Conservation (phyloP, 2,113 vertebrate genomes). For the Crotalus tigris region DNA sequence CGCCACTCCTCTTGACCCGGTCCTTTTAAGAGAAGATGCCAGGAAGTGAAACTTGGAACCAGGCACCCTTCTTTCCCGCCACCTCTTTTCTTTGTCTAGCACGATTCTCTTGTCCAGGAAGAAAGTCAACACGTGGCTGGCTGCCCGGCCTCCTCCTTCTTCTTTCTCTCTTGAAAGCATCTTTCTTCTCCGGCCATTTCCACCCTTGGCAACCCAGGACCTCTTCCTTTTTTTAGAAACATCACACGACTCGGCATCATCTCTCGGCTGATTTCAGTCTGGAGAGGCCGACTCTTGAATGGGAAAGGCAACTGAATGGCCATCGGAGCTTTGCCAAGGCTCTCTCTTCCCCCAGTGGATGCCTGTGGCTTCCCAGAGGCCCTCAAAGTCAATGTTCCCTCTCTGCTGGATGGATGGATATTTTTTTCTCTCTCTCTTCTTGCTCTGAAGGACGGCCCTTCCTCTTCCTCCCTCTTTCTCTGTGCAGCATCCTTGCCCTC, state of each 20-base stretch:
- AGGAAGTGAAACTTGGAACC: neutral
- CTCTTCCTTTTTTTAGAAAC: neutral
- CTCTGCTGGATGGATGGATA: rapidly evolving
- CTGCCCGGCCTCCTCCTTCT: neutral
- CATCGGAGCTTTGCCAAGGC: neutral
- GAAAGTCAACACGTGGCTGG: neutral
- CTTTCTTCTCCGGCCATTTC: conserved; percentile 2
- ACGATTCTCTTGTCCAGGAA: neutral
- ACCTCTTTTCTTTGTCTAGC: neutral
- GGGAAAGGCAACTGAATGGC: neutral
- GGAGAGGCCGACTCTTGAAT: conserved; percentile 6
- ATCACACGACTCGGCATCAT: neutral
- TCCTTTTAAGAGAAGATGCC: neutral
- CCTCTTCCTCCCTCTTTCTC: neutral
- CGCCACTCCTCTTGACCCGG: neutral
- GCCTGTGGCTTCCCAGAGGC: rapidly evolving
- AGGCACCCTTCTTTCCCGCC: no score
- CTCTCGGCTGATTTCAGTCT: neutral
- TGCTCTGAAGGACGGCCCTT: neutral
- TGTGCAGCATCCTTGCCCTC: neutral
- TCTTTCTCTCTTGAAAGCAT: neutral
- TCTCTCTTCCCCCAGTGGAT: neutral
- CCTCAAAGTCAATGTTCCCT: neutral
- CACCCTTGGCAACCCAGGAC: neutral
- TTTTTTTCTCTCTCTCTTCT: neutral